These are phyloP conservation scores for Syngnathus rostellatus DNA, from an alignment of 2,797 vertebrate species.

Conservation along the genomic window DNA sequence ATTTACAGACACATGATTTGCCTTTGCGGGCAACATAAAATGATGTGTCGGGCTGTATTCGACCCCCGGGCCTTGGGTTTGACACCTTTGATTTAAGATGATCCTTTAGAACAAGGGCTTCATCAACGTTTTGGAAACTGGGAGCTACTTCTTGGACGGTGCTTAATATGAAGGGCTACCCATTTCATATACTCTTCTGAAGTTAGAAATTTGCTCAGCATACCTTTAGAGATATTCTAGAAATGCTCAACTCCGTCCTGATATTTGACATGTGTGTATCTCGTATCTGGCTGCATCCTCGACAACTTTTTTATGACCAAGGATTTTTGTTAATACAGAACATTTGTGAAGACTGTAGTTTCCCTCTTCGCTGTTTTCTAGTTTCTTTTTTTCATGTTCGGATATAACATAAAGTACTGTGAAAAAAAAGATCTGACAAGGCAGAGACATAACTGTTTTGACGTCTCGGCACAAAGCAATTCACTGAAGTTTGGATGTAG, in stretches of 20 bases:
- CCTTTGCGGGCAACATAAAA: too few species aligned
- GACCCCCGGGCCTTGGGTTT: too few species aligned
- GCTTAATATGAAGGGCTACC: too few species aligned
- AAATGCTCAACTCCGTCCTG: background rate
- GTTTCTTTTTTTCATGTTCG: background rate
- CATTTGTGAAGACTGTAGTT: background rate
- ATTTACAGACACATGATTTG: too few species aligned
- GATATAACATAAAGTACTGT: background rate
- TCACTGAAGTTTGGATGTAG: background rate
- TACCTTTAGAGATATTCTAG: background rate
- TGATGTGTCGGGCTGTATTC: too few species aligned
- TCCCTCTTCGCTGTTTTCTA: background rate
- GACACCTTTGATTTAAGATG: too few species aligned
- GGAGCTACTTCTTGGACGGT: too few species aligned
- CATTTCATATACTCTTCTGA: too few species aligned
- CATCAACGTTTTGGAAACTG: too few species aligned
- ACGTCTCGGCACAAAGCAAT: background rate
- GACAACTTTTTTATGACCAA: background rate
- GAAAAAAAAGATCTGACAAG: conserved; percentile 1
- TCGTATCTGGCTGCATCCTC: background rate
- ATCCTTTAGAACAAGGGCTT: too few species aligned
- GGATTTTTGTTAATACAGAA: background rate
- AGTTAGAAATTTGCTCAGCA: too few species aligned
- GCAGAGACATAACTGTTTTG: background rate
- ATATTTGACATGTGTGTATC: background rate